Evolutionary conservation across 2,888 invertebrate species (phyloP), one percentile per base, ranked within the genome.

Genomic region (Plusia festucae): DNA sequence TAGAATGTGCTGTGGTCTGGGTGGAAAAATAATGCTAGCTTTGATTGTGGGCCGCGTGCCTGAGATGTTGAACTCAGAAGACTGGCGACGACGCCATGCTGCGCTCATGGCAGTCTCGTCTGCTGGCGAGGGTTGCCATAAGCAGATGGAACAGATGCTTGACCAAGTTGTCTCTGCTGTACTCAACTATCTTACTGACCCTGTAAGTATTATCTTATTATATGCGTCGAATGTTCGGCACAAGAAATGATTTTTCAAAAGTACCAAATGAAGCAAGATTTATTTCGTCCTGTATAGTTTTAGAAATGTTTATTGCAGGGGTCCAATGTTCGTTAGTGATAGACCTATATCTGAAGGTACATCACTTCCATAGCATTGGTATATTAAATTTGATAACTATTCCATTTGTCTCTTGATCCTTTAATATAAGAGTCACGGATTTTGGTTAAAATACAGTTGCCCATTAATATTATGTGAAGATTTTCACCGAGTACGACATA

Each of bases 21-120:
- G 99, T 71, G 99, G 99, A 52, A 96, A 96, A 95, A 97, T 98
- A 0, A 97, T 99, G 94, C 94, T 99, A 71, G 98, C 98, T 0
- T 97, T 98, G 82, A 98, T 99, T 63, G 97, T 98, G 74, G 96
- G 96, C 56, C 97, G 97, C 84, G 97, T 99, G 74, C 98, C 99
- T 0, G 95, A 96, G 44, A 99, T 99, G 99, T 94, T 99, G 82
- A 96, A 96, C 54, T 97, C 97, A 76, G 95, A 96, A 13, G 97
- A 98, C 85, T 98, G 98, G 98, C 97, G 97, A 82, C 97, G 97
- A 78, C 96, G 98, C n/a, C 98, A 99, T 92, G 99, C 99, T 51
- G 99, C 99, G 2, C 96, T 99, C 44, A 99, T 99, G 99, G 99
- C 99, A 0, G 97, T 99, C 54, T 99, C 99, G 7, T 99, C 99